Conservation (phyloP, 2,797 vertebrate species). For the Gallirallus australis region DNA sequence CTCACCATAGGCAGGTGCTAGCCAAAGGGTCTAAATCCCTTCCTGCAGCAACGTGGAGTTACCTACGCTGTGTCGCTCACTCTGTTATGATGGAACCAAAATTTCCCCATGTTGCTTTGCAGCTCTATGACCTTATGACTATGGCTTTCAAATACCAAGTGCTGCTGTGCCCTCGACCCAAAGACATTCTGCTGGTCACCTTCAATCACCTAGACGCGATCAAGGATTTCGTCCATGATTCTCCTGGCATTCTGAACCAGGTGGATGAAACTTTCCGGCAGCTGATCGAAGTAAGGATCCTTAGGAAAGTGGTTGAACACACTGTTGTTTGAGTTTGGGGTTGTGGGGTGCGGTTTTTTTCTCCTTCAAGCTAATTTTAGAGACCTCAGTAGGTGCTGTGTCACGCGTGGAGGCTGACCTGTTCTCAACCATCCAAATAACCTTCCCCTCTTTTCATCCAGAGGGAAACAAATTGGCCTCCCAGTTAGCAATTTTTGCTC, state of each 20-base stretch:
- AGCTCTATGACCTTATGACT: slow-evolving; percentile 99
- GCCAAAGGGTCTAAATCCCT: background rate
- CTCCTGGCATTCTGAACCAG: slow-evolving; percentile 89
- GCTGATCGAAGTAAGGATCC: slow-evolving; percentile 87
- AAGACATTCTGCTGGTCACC: slow-evolving; percentile 93
- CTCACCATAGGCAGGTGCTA: background rate
- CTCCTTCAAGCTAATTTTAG: background rate
- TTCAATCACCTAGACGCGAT: slow-evolving; percentile 98
- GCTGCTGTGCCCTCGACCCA: slow-evolving; percentile 92
- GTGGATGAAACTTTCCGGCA: slow-evolving; percentile 92
- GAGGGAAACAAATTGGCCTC: background rate
- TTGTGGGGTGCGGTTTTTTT: background rate
- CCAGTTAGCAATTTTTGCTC: background rate
- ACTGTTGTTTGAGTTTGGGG: background rate
- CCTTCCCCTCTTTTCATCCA: background rate
- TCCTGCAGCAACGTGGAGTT: accelerated
- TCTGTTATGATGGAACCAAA: background rate
- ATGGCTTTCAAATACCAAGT: slow-evolving; percentile 99
- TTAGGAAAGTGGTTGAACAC: background rate
- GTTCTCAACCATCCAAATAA: background rate
- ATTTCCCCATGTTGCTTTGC: background rate
- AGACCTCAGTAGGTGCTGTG: background rate
- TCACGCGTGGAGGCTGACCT: background rate
- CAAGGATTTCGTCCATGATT: slow-evolving; percentile 92
- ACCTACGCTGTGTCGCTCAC: background rate